Evolutionary conservation across 2,888 invertebrate species (phyloP).

Genomic region (Diachrysia chrysitis): DNA sequence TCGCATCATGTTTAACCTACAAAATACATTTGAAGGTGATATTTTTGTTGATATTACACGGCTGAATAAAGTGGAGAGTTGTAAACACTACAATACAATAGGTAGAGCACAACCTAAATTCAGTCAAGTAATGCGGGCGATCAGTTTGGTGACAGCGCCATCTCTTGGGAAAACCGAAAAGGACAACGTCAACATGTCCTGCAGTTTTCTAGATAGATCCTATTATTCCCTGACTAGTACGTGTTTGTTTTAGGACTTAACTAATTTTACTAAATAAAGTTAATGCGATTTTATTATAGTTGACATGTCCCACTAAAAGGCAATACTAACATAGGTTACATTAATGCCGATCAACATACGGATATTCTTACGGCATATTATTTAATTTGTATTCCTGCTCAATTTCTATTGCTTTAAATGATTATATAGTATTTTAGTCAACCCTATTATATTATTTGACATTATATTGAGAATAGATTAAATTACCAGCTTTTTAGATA

Average conservation of each 20-base stretch:
- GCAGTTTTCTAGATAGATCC: constrained; percentile 11
- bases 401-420: too few relatives aligned
- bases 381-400: too few relatives aligned
- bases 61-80: constrained; percentile 58
- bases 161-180: constrained; percentile 65
- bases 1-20: constrained; percentile 88
- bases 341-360: too few relatives aligned
- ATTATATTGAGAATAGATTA: too few relatives aligned
- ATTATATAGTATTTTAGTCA: too few relatives aligned
- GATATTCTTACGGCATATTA: too few relatives aligned
- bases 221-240: constrained; percentile 14
- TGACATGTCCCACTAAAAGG: too few relatives aligned
- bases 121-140: constrained; percentile 72
- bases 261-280: background rate
- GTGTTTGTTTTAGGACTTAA: background rate
- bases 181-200: constrained; percentile 13
- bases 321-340: too few relatives aligned
- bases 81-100: constrained; percentile 59
- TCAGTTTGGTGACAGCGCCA: constrained; percentile 75
- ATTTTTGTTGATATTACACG: constrained; percentile 88
- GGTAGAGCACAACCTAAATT: constrained; percentile 65
- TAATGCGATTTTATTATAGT: too few relatives aligned
- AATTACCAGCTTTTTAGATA: too few relatives aligned
- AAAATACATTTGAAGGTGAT: constrained; percentile 89
- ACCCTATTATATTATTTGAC: too few relatives aligned